phyloP scores from a whole-genome alignment of 2,888 invertebrate species.

The Odontocerum albicorne region DNA sequence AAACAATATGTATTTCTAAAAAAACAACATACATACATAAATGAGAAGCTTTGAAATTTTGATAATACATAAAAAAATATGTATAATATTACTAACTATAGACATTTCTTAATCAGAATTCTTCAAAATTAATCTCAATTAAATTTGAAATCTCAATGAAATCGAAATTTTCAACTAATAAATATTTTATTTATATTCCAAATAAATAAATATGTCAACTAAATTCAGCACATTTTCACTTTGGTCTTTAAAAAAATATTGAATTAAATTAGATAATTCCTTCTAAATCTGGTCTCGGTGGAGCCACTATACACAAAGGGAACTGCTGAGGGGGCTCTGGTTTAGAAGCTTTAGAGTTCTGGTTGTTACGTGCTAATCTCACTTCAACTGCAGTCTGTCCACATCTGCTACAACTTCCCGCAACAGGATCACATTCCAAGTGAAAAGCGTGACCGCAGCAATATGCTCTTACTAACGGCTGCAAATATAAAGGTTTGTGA shows the following conservation, averaged over 20 bases:
- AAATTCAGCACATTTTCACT: neutral
- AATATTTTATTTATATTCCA: neutral
- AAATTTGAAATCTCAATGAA: too few species aligned
- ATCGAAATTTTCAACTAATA: neutral
- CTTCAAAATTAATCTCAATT: too few species aligned
- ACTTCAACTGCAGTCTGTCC: constrained; percentile 37
- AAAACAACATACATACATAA: too few species aligned
- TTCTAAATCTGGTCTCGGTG: constrained; percentile 53
- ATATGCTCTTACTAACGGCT: constrained; percentile 36
- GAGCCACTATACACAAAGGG: constrained; percentile 45
- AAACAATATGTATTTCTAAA: too few species aligned
- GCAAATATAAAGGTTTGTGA: constrained; percentile 31
- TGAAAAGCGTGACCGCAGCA: constrained; percentile 44
- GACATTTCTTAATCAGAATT: too few species aligned
- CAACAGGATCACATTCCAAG: constrained; percentile 44
- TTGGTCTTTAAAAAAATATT: neutral
- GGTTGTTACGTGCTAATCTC: constrained; percentile 18
- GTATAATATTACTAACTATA: neutral
- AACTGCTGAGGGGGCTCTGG: constrained; percentile 36
- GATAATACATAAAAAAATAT: neutral
- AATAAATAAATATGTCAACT: too few species aligned
- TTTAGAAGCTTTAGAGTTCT: constrained; percentile 41
- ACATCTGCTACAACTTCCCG: constrained; percentile 45
- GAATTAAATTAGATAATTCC: constrained; percentile 41
- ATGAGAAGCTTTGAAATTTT: too few species aligned